Evolutionary conservation across 2,888 invertebrate genomes (phyloP).

Genomic region (Tenthredo distinguenda): DNA sequence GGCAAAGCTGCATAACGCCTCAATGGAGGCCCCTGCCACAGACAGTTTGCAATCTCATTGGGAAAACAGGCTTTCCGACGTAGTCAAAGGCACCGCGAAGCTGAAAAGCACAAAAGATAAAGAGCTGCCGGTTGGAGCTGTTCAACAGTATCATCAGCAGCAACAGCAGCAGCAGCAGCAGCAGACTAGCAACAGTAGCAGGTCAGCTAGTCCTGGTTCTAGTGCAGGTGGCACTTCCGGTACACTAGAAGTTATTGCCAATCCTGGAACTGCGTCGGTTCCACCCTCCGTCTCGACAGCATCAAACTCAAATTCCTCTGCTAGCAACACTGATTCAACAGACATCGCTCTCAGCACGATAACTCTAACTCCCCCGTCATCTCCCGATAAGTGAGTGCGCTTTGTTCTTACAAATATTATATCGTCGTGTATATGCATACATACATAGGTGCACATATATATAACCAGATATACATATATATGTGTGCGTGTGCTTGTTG

Average conservation of each 20-base stretch:
- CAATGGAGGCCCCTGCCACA: conserved; percentile 67
- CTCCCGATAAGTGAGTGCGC: conserved; percentile 82
- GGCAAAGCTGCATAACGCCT: conserved; percentile 68
- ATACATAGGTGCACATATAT: neutral
- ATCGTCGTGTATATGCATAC: conserved; percentile 10
- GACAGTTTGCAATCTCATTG: conserved; percentile 75
- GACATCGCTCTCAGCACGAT: conserved; percentile 76
- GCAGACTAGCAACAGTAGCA: conserved; percentile 68
- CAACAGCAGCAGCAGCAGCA: conserved; percentile 62
- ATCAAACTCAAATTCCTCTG: conserved; percentile 65
- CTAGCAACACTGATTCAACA: conserved; percentile 71
- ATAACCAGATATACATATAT: conserved; percentile 22
- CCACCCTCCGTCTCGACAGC: conserved; percentile 62
- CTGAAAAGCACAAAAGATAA: conserved; percentile 79
- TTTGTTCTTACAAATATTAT: conserved; percentile 60
- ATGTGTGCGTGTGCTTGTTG: neutral
- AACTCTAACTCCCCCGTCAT: conserved; percentile 82
- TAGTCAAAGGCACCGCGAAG: conserved; percentile 87
- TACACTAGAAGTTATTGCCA: conserved; percentile 53
- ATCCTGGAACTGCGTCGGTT: conserved; percentile 55
- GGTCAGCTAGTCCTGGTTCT: conserved; percentile 74
- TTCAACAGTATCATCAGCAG: conserved; percentile 59
- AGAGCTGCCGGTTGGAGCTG: conserved; percentile 59
- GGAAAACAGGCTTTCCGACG: conserved; percentile 87
- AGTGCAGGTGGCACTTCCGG: conserved; percentile 56